These are phyloP conservation scores for Synanthedon myopaeformis DNA, from an alignment of 2,888 invertebrate species.

Conservation along the genomic window DNA sequence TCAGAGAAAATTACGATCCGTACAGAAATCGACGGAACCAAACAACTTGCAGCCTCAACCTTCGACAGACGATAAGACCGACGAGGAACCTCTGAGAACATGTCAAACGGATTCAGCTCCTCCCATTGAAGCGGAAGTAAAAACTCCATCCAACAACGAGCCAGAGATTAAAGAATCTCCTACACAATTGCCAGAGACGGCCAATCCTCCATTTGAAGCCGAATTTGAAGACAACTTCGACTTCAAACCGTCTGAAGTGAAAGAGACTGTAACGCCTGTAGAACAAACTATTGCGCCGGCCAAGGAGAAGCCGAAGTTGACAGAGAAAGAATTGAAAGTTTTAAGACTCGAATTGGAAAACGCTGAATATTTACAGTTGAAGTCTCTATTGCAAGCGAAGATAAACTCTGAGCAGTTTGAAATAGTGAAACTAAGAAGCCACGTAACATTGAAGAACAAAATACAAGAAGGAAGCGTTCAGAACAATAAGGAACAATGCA, in stretches of 20 bases:
- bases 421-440: conserved; percentile 73
- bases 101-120: conserved; percentile 6
- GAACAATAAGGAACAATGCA: conserved; percentile 41
- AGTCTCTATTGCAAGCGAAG: conserved; percentile 75
- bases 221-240: conserved; percentile 24
- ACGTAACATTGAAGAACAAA: conserved; percentile 61
- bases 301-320: conserved; percentile 61
- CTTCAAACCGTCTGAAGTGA: conserved; percentile 28
- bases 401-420: conserved; percentile 81
- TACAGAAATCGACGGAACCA: conserved; percentile 68
- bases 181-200: conserved; percentile 25
- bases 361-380: conserved; percentile 75
- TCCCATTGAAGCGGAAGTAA: conserved; percentile 13
- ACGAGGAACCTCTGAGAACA: conserved; percentile 25
- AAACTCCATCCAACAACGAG: conserved; percentile 18
- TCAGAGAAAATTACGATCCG: conserved; percentile 76
- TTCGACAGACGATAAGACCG: conserved; percentile 45
- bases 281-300: conserved; percentile 25
- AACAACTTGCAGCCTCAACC: conserved; percentile 36
- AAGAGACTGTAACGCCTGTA: conserved; percentile 23
- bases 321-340: conserved; percentile 69
- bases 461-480: conserved; percentile 35
- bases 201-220: conserved; percentile 27
- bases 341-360: conserved; percentile 75
- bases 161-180: conserved; percentile 22